These are phyloP conservation scores for Neosilurus mollespiculum DNA, from an alignment of 2,797 vertebrate species.

Conservation along the genomic window DNA sequence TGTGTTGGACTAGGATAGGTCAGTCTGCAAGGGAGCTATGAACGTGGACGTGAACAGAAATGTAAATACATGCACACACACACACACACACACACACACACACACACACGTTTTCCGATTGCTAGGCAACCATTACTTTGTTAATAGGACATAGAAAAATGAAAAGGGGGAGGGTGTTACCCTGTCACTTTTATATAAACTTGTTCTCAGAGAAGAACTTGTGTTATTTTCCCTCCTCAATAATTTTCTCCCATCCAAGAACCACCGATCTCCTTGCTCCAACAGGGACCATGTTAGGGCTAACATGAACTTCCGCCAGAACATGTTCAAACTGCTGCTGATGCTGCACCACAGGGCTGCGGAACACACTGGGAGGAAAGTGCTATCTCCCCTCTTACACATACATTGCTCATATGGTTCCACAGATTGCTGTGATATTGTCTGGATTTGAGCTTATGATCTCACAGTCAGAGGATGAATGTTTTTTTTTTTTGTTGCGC, in stretches of 20 bases:
- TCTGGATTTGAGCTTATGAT: background rate
- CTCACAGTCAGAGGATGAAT: background rate
- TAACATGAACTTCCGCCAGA: background rate
- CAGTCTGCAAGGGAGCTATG: no score
- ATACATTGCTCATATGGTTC: background rate
- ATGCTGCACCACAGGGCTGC: background rate
- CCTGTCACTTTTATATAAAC: no score
- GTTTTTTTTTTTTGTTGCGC: background rate
- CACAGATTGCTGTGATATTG: background rate
- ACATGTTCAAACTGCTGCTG: background rate
- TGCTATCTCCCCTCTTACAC: background rate
- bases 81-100: no score
- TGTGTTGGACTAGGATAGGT: no score
- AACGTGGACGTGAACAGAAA: no score
- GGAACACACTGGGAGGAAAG: background rate
- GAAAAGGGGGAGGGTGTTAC: no score
- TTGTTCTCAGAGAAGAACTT: background rate
- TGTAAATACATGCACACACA: no score
- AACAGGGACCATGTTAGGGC: background rate
- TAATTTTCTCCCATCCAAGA: background rate
- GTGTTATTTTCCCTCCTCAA: background rate
- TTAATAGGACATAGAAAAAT: no score
- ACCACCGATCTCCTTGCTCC: background rate
- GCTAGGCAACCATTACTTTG: no score
- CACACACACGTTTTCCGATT: no score